These are phyloP conservation scores for Micrasema longulum DNA, from an alignment of 1,140 invertebrate genomes.

Conservation along the genomic window DNA sequence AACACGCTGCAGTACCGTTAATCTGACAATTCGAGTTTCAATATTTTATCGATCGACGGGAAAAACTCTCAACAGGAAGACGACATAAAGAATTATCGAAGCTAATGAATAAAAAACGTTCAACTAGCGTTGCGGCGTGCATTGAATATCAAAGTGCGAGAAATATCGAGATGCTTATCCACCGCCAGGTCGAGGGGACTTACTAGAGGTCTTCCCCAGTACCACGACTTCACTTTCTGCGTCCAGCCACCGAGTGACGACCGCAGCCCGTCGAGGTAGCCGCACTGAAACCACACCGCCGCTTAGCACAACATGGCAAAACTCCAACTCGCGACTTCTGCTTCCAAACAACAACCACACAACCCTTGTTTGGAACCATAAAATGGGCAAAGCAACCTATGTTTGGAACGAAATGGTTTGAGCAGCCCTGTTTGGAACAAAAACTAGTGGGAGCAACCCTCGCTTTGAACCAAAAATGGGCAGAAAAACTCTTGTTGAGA, in stretches of 20 bases:
- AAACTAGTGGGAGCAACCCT: no score
- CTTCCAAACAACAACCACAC: conserved; percentile 6
- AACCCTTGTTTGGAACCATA: no score
- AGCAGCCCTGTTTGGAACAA: not conserved
- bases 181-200: conserved; percentile 69
- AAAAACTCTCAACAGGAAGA: conserved; percentile 42
- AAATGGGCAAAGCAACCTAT: no score
- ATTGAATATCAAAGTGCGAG: conserved; percentile 52
- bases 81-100: conserved; percentile 43
- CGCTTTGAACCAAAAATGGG: no score
- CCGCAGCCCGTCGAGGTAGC: conserved; percentile 91
- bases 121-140: conserved; percentile 53
- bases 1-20: no score
- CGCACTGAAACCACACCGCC: conserved; percentile 76
- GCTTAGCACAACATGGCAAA: conserved; percentile 30
- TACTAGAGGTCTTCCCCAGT: conserved; percentile 94
- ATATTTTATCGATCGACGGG: conserved; percentile 1
- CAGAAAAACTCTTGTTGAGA: no score
- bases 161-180: no score
- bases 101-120: conserved; percentile 49
- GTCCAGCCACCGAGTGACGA: conserved; percentile 91
- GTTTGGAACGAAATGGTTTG: no score
- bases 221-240: conserved; percentile 94
- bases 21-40: conserved; percentile 17
- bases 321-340: no score